Evolutionary conservation across 2,797 vertebrate species (phyloP).

Genomic region (Oryzias dopingdopingensis): DNA sequence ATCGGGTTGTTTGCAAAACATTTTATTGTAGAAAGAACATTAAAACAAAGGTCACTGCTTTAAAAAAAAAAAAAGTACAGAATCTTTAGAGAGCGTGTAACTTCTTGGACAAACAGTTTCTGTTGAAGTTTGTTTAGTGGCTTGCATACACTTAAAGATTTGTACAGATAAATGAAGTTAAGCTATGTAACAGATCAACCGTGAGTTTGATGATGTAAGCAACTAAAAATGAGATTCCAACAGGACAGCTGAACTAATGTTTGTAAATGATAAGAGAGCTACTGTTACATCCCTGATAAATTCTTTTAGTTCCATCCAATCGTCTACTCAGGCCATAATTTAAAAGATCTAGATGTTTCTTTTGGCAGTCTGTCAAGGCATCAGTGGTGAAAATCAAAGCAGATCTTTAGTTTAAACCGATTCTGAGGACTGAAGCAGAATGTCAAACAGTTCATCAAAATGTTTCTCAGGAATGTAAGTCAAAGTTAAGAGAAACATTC

Average conservation of each 20-base stretch:
- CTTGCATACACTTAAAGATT: slow-evolving; percentile 12
- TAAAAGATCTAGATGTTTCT: background rate
- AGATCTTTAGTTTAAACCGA: no score
- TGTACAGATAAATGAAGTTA: background rate
- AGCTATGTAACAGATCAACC: no score
- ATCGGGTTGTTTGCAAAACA: no score
- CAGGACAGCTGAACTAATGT: no score
- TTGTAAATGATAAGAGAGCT: no score
- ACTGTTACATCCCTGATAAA: no score
- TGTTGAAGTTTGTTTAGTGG: slow-evolving; percentile 28
- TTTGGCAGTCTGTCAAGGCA: background rate
- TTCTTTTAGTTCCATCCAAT: slow-evolving; percentile 15
- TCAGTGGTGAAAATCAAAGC: no score
- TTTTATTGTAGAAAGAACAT: slow-evolving; percentile 44
- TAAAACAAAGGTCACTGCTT: slow-evolving; percentile 28
- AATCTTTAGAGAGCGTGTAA: background rate
- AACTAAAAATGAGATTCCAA: background rate
- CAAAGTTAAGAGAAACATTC: background rate
- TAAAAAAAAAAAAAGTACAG: slow-evolving; percentile 9
- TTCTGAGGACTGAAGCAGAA: no score
- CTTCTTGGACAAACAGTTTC: slow-evolving; percentile 12
- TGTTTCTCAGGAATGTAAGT: background rate
- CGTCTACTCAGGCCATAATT: background rate
- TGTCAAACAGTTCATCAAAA: no score
- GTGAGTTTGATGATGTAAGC: background rate